Evolutionary conservation across 2,888 invertebrate species (phyloP).

Genomic region (Atethmia centrago): DNA sequence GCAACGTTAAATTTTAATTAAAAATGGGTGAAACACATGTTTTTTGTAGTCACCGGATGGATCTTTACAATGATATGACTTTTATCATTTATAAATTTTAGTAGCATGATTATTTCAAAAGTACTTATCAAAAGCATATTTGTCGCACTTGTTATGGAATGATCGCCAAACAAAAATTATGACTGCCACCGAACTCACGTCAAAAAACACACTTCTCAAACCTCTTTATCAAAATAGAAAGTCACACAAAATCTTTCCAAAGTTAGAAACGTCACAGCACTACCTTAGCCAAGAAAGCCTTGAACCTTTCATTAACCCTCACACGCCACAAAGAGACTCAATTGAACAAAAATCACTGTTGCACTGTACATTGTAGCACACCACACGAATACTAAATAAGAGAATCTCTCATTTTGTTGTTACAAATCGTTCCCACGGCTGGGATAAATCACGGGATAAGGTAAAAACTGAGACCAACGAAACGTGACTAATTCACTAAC

Average conservation of each 20-base stretch:
- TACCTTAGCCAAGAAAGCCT: neutral
- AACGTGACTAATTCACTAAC: slow-evolving; percentile 80
- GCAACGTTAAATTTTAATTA: neutral
- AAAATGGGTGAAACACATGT: neutral
- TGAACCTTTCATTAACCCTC: neutral
- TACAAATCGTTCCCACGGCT: slow-evolving; percentile 73
- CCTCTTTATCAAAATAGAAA: neutral
- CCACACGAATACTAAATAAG: slow-evolving; percentile 71
- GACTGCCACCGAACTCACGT: neutral
- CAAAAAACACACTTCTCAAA: neutral
- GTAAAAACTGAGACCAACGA: slow-evolving; percentile 72
- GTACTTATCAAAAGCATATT: neutral
- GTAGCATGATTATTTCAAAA: neutral
- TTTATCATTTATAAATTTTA: neutral
- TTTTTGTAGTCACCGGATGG: neutral
- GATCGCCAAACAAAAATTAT: neutral
- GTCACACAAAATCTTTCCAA: neutral
- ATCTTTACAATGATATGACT: neutral
- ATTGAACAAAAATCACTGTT: slow-evolving; percentile 58
- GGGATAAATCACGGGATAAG: slow-evolving; percentile 75
- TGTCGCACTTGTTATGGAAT: no score
- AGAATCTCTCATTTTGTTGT: slow-evolving; percentile 72
- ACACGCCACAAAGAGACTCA: slow-evolving; percentile 14
- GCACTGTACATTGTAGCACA: slow-evolving; percentile 56
- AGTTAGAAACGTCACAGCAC: neutral